Conservation (phyloP, 2,797 vertebrate species). For the Spatula clypeata region DNA sequence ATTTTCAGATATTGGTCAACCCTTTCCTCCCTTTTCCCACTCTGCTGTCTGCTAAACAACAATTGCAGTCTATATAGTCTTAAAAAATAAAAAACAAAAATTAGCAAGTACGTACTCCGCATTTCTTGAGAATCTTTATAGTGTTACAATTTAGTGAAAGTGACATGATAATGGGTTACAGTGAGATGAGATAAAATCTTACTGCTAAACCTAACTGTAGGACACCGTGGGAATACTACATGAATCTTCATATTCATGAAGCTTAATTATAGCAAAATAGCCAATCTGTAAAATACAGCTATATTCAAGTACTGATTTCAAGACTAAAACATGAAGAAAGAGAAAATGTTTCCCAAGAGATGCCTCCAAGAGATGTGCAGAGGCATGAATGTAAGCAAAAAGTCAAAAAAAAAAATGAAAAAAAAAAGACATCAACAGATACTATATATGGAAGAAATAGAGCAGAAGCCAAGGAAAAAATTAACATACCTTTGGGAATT, state of each 20-base stretch:
- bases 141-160: conserved; percentile 22
- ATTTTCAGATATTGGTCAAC: neutral
- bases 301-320: conserved; percentile 75
- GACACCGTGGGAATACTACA: conserved; percentile 74
- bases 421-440: conserved; percentile 45
- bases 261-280: conserved; percentile 85
- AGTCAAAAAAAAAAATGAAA: neutral
- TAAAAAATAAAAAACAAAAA: conserved; percentile 3
- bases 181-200: conserved; percentile 64
- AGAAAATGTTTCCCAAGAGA: conserved; percentile 74
- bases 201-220: conserved; percentile 50
- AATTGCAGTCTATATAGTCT: neutral
- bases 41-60: neutral
- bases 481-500: neutral
- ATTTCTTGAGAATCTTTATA: neutral
- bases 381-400: conserved; percentile 39
- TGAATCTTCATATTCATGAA: conserved; percentile 85
- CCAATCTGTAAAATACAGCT: conserved; percentile 82
- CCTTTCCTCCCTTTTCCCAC: neutral
- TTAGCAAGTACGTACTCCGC: neutral
- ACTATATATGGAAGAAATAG: conserved; percentile 16
- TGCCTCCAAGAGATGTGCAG: neutral
- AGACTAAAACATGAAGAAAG: conserved; percentile 80
- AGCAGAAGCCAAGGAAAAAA: conserved; percentile 15
- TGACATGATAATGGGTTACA: conserved; percentile 63